Evolutionary conservation across 2,888 invertebrate species (phyloP), one percentile per base, ranked within the genome.

Genomic region (Lasioglossum morio): DNA sequence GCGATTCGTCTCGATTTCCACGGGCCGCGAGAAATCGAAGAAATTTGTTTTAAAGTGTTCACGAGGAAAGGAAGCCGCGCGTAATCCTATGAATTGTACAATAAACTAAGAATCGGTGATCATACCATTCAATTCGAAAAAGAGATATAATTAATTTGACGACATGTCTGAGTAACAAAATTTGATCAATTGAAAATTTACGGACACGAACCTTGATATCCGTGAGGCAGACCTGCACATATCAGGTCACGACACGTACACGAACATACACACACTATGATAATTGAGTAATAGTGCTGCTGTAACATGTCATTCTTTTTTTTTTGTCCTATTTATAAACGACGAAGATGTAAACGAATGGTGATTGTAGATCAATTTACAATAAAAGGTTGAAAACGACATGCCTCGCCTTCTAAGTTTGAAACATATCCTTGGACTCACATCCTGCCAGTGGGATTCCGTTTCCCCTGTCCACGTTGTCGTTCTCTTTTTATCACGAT

Each of bases 341-440:
- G 77, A 92, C 81, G 82, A 88, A 79, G 77, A 89, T 93, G 93
- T 94, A 84, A 94, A 91, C 85, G 90, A 92, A 91, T 92, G 93
- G 92, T 92, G 93, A 93, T 92, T 94, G 94, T 94, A 94, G 94
- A 92, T 88, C 90, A 93, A 93, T 94, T 94, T 94, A 92, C 93
- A 94, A 94, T 94, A 94, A 94, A 94, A 93, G 46, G 60, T 85
- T 81, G 77, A 89, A 90, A 89, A 90, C 72, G 76, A 89, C 81
- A 75, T 81, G 74, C 73, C 87, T 79, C 81, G 81, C 72, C 79
- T 87, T 84, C 72, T 86, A 66, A 82, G 87, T 84, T 69, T 87
- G 78, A 79, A 87, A 82, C 84, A 88, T 82, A 86, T 87, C 86
- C 86, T 86, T 86, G 63, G 82, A 86, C 75, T 66, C 80, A 79